Base-by-base conservation (phyloP, 1,140 invertebrate species). In the Zaprionus ghesquierei region DNA sequence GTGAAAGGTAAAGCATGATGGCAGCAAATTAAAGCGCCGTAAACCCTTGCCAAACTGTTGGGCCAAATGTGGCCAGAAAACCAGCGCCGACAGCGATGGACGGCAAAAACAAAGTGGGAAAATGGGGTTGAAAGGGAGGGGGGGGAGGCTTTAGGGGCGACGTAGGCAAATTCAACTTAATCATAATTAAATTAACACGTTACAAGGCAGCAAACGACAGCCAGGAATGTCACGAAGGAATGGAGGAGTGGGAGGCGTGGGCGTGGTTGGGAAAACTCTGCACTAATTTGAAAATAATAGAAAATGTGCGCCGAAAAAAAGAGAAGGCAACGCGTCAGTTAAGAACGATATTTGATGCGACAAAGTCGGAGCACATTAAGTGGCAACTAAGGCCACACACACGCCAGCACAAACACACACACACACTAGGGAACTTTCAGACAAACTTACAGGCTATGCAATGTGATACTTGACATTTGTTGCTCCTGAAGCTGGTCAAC, bases 171-270 rank as follows among this genome's bases (percentile, higher is more conserved):
- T 61, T 58, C 33, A 69, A 62, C 65, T 74, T 69, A 69, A 69
- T 62, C 71, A 74, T 74, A 74, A 74, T 74, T 53, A 69, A 62
- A 71, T 71, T 71, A 71, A 71, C 60, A 71, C 59, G 69, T 60
- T 50, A 53, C 20, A 69, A 60, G 29, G 38, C 44, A 56, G 27
- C 49, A 22, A 46, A 23, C 5, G 49, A 35, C 20, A n/a, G 5
- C 12, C 25, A n/a, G 49, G 49, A 60, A 44, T 27, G 49, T 5
- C 3, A 51, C 0, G 13, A 38, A 38, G 35, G 35, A 59, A 29
- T 15, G 25, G 20, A 20, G 44, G 54, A 12, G 41, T 56, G 38
- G n/a, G 55, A 18, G n/a, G n/a, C n/a, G 31, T 6, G 15, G 15
- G n/a, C 4, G n/a, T 8, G 35, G n/a, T 15, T 2, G 13, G 3